Conservation (phyloP, 2,113 vertebrate species). For the Tragelaphus strepsiceros region DNA sequence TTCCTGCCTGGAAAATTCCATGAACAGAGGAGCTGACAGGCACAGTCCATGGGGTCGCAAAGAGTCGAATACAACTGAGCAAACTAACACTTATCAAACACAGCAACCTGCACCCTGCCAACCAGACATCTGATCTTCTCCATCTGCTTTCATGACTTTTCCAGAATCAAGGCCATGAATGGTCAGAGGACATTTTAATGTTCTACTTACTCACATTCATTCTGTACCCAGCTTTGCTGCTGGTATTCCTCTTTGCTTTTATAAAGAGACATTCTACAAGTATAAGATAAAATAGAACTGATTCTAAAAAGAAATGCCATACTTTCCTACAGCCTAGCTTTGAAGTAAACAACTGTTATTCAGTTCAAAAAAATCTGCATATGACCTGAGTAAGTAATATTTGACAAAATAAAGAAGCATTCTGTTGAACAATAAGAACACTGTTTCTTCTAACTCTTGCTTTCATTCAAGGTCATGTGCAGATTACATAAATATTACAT, state of each 20-base stretch:
- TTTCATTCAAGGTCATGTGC: constrained; percentile 34
- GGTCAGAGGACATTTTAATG: background rate
- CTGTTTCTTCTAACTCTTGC: constrained; percentile 31
- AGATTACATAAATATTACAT: constrained; percentile 49
- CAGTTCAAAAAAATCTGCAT: background rate
- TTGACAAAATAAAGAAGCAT: background rate
- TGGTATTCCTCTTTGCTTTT: background rate
- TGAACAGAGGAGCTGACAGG: background rate
- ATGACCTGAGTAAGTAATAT: background rate
- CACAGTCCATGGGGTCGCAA: background rate
- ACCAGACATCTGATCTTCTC: background rate
- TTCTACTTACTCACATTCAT: background rate
- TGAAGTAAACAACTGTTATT: constrained; percentile 41
- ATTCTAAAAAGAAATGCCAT: constrained; percentile 31
- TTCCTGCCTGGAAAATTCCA: background rate
- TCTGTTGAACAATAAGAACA: constrained; percentile 14
- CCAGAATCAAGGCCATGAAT: background rate
- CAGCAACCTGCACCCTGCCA: background rate
- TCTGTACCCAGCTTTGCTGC: background rate
- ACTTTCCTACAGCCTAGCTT: background rate
- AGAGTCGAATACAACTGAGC: background rate
- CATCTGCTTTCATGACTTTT: background rate
- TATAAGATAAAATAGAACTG: constrained; percentile 10
- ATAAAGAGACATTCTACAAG: constrained; percentile 1
- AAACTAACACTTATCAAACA: background rate